Conservation (phyloP, 2,888 invertebrate genomes). For the Drosophila parthenogenetica region DNA sequence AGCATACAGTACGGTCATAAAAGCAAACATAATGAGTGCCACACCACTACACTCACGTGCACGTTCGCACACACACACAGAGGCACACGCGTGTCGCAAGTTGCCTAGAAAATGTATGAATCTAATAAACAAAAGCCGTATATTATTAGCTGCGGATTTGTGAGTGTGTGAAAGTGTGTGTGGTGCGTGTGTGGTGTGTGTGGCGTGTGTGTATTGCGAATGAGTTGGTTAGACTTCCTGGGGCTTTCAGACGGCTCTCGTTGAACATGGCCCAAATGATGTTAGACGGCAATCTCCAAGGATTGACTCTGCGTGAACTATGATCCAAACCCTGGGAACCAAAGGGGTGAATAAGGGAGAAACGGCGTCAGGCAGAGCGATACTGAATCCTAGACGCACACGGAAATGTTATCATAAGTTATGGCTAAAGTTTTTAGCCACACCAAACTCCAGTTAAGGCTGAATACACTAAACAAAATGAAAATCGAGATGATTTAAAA, state of each 20-base stretch:
- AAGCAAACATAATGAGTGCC: conserved; percentile 72
- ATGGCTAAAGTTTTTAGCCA: conserved; percentile 69
- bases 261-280: conserved; percentile 75
- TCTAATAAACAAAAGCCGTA: conserved; percentile 81
- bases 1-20: conserved; percentile 65
- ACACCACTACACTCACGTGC: conserved; percentile 45
- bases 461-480: conserved; percentile 54
- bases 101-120: conserved; percentile 75
- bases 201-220: conserved; percentile 34
- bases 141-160: conserved; percentile 78
- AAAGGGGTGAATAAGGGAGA: background rate
- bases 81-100: conserved; percentile 48
- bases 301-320: conserved; percentile 66
- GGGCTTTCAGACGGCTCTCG: conserved; percentile 45
- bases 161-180: conserved; percentile 12
- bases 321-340: conserved; percentile 3
- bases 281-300: conserved; percentile 78
- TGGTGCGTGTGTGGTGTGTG: conserved; percentile 10
- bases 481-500: conserved; percentile 1
- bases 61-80: conserved; percentile 27
- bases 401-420: conserved; percentile 79
- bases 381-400: conserved; percentile 40
- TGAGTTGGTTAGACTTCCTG: conserved; percentile 60
- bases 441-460: conserved; percentile 27
- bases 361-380: conserved; percentile 3